phyloP scores from a whole-genome alignment of 2,888 invertebrate genomes.

The Pseudococcus viburni region DNA sequence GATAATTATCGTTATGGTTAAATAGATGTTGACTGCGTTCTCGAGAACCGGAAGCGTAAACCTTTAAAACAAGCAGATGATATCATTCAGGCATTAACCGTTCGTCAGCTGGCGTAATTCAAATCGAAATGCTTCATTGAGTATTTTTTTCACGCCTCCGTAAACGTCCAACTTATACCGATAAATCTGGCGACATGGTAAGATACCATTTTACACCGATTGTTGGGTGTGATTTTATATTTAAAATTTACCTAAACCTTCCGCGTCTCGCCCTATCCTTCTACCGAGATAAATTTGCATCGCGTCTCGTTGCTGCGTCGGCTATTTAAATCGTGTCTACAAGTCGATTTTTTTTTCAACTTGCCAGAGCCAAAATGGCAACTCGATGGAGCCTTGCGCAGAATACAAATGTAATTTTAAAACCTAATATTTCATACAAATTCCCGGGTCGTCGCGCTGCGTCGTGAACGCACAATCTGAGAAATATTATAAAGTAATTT shows the following conservation, averaged over 20 bases:
- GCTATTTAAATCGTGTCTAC: conserved; percentile 12
- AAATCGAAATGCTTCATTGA: conserved; percentile 57
- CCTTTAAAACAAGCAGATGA: conserved; percentile 57
- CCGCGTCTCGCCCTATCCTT: background rate
- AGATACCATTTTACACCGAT: conserved; percentile 2
- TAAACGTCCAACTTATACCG: conserved; percentile 32
- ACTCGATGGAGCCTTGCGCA: background rate
- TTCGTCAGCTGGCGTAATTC: conserved; percentile 56
- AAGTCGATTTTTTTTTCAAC: background rate
- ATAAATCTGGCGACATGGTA: conserved; percentile 53
- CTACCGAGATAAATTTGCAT: background rate
- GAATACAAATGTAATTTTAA: conserved; percentile 35
- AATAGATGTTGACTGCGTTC: conserved; percentile 36
- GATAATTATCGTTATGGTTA: conserved; percentile 61
- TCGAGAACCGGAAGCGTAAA: conserved; percentile 56
- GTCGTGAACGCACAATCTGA: conserved; percentile 19
- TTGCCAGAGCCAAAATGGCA: background rate
- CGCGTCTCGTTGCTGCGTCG: background rate
- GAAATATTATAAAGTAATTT: conserved; percentile 55
- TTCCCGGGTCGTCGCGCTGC: background rate
- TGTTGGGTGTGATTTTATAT: conserved; percentile 51
- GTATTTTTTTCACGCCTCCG: conserved; percentile 53
- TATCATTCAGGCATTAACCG: conserved; percentile 57
- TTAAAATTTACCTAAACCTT: conserved; percentile 44
- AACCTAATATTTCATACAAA: conserved; percentile 22